phyloP scores from a whole-genome alignment of 2,888 invertebrate species.

The Epinotia ramella region DNA sequence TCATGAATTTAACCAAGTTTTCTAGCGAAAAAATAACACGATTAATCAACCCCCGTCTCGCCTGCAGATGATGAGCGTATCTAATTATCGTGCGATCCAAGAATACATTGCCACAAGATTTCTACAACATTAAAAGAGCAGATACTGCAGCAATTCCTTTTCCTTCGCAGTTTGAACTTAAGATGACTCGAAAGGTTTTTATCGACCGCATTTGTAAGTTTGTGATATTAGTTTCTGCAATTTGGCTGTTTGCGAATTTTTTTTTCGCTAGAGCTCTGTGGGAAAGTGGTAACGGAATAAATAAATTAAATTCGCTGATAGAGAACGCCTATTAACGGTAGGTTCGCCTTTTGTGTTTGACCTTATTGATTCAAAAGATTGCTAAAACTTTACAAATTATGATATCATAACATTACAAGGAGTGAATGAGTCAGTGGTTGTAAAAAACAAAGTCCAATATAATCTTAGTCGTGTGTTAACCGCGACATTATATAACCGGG shows the following conservation, averaged over 20 bases:
- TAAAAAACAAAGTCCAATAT: too few relatives aligned
- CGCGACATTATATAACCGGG: too few relatives aligned
- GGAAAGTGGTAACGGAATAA: background rate
- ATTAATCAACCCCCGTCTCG: conserved; percentile 42
- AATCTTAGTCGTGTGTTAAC: too few relatives aligned
- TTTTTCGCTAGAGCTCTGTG: background rate
- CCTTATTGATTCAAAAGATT: too few relatives aligned
- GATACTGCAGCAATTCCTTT: background rate
- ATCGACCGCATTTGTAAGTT: conserved; percentile 3
- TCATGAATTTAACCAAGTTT: conserved; percentile 30
- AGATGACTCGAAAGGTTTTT: background rate
- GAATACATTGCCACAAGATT: conserved; percentile 23
- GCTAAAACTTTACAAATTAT: background rate
- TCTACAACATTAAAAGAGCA: background rate
- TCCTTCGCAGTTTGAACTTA: background rate
- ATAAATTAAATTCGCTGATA: too few relatives aligned
- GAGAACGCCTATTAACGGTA: too few relatives aligned
- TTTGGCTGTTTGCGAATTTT: conserved; percentile 9
- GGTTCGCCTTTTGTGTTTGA: too few relatives aligned
- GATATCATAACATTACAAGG: too few relatives aligned
- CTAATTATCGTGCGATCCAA: conserved; percentile 40
- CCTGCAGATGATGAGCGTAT: conserved; percentile 41
- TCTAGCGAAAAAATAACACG: conserved; percentile 25
- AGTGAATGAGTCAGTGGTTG: too few relatives aligned
- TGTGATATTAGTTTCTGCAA: conserved; percentile 6